Evolutionary conservation across 1,140 invertebrate species (phyloP), one percentile per base, ranked within the genome.

Genomic region (Gonatopus flavifemur): DNA sequence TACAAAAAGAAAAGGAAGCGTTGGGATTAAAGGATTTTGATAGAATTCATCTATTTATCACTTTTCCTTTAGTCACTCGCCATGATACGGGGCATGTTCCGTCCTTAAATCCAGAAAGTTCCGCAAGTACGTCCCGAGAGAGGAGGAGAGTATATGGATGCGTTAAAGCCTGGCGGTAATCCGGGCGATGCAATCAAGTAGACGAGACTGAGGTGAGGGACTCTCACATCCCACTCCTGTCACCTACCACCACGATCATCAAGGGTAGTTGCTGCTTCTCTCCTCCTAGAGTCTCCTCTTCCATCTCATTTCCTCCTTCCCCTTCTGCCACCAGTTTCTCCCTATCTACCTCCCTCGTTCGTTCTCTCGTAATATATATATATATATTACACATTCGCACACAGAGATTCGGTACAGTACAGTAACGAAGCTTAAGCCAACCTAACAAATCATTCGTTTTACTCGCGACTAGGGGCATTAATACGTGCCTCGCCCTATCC

Each of bases 371-470:
- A 3, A n/a, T n/a, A n/a, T n/a, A n/a, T n/a, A n/a, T n/a, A n/a
- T n/a, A n/a, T n/a, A n/a, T n/a, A n/a, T n/a, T n/a, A n/a, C n/a
- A n/a, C n/a, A n/a, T n/a, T n/a, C n/a, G n/a, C n/a, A n/a, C n/a
- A n/a, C n/a, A n/a, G n/a, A n/a, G n/a, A n/a, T n/a, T n/a, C n/a
- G n/a, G n/a, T n/a, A n/a, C n/a, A n/a, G n/a, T n/a, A 45, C 49
- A 47, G 53, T 62, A 62, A 62, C 59, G 59, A 62, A 57, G 59
- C 59, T 62, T 62, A 62, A 62, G 53, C 49, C 49, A 60, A 57
- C 59, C 57, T 59, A 59, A 47, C 59, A 62, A 62, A 62, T 62
- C 59, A 62, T 62, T 62, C 59, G 59, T 60, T 62, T 62, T 59
- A 57, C 46, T 53, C 53, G 53, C 15, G 9, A 52, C 32, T 56